Evolutionary conservation across 2,888 invertebrate genomes (phyloP).

Genomic region (Timema podura): DNA sequence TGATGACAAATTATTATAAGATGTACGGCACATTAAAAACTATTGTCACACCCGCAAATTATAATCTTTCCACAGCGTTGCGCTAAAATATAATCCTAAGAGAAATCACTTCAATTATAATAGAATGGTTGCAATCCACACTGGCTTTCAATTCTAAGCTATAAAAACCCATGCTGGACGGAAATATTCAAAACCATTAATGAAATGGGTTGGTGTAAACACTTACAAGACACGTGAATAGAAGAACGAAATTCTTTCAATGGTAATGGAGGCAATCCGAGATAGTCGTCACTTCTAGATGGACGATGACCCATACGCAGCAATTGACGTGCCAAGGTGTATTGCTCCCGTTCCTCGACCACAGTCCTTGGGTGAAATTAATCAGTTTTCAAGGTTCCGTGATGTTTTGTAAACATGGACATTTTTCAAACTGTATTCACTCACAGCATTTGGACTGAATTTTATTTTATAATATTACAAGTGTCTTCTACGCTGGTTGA

Average conservation of each 20-base stretch:
- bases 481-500: too few relatives aligned
- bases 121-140: background rate
- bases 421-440: too few relatives aligned
- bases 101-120: background rate
- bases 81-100: background rate
- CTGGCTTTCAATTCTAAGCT: too few relatives aligned
- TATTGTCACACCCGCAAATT: constrained; percentile 13
- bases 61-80: background rate
- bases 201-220: background rate
- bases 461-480: too few relatives aligned
- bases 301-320: background rate
- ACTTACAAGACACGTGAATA: background rate
- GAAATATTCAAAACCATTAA: background rate
- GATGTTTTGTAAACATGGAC: too few relatives aligned
- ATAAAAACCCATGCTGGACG: too few relatives aligned
- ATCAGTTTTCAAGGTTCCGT: too few relatives aligned
- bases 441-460: too few relatives aligned
- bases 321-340: background rate
- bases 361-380: too few relatives aligned
- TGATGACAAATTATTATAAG: background rate
- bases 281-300: background rate
- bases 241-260: background rate
- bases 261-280: background rate
- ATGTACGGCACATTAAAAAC: constrained; percentile 8
- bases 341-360: too few relatives aligned